phyloP scores from a whole-genome alignment of 2,888 invertebrate genomes.

The Caenorhabditis panamensis region DNA sequence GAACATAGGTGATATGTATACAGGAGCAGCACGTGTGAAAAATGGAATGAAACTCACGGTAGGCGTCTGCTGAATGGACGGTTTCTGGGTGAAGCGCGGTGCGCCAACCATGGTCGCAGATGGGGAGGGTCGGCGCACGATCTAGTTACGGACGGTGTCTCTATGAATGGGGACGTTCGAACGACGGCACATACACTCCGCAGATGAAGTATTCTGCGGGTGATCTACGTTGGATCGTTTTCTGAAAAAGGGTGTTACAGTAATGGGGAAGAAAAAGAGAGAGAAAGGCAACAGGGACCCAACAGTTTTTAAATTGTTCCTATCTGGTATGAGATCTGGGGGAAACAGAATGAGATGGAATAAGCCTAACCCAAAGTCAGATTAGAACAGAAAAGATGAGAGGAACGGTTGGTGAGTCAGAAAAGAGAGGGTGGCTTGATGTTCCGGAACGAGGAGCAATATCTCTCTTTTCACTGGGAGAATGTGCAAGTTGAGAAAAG shows the following conservation, averaged over 20 bases:
- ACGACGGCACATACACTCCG: constrained; percentile 48
- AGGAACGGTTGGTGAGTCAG: too few relatives aligned
- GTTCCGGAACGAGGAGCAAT: too few relatives aligned
- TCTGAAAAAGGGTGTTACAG: constrained; percentile 14
- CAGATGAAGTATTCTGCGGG: constrained; percentile 33
- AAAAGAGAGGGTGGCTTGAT: too few relatives aligned
- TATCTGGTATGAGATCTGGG: neutral
- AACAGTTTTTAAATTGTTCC: too few relatives aligned
- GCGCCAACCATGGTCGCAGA: constrained; percentile 84
- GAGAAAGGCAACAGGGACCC: neutral
- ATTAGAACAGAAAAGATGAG: too few relatives aligned
- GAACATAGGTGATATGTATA: constrained; percentile 42
- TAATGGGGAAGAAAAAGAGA: neutral
- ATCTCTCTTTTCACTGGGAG: too few relatives aligned
- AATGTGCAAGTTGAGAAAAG: too few relatives aligned
- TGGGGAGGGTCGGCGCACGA: constrained; percentile 53
- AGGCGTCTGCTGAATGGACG: constrained; percentile 93
- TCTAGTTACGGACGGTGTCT: constrained; percentile 21
- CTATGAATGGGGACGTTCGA: constrained; percentile 36
- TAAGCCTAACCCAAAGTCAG: too few relatives aligned
- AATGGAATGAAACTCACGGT: constrained; percentile 62
- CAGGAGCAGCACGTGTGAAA: constrained; percentile 23
- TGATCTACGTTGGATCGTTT: constrained; percentile 42
- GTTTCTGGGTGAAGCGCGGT: constrained; percentile 97
- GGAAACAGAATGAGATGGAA: too few relatives aligned